Conservation (phyloP, 2,888 invertebrate genomes). For the Acanthopleura granulata region DNA sequence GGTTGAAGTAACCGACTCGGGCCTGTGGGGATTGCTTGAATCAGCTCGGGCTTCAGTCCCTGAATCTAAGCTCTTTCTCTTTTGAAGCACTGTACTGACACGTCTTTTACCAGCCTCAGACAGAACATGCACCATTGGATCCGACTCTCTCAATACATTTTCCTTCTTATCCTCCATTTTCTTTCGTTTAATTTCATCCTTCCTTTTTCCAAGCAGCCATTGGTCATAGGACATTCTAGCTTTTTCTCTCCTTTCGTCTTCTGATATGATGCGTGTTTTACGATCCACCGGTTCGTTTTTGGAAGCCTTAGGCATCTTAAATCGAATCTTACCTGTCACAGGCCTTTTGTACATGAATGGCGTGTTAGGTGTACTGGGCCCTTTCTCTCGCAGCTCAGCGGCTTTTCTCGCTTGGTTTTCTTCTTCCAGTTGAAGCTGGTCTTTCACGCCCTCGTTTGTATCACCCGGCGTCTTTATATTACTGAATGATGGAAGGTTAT, state of each 20-base stretch:
- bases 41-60: constrained; percentile 32
- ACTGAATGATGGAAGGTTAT: not conserved
- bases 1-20: not conserved
- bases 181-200: constrained; percentile 42
- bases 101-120: constrained; percentile 50
- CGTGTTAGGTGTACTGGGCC: constrained; percentile 37
- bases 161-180: constrained; percentile 39
- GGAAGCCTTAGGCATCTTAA: constrained; percentile 39
- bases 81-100: constrained; percentile 46
- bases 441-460: not conserved
- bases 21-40: not conserved
- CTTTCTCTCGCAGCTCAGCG: not conserved
- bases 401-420: constrained; percentile 31
- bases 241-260: constrained; percentile 25
- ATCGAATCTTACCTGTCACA: constrained; percentile 51
- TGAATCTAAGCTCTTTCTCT: constrained; percentile 47
- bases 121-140: constrained; percentile 50
- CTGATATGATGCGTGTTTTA: not conserved
- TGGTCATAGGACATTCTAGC: constrained; percentile 56
- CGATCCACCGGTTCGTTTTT: constrained; percentile 24
- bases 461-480: too few species aligned
- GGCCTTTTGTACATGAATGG: constrained; percentile 60
- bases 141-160: constrained; percentile 50
- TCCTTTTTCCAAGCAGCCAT: constrained; percentile 52
- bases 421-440: constrained; percentile 32